Base-by-base conservation (phyloP, 2,113 vertebrate species). In the Tiliqua scincoides region DNA sequence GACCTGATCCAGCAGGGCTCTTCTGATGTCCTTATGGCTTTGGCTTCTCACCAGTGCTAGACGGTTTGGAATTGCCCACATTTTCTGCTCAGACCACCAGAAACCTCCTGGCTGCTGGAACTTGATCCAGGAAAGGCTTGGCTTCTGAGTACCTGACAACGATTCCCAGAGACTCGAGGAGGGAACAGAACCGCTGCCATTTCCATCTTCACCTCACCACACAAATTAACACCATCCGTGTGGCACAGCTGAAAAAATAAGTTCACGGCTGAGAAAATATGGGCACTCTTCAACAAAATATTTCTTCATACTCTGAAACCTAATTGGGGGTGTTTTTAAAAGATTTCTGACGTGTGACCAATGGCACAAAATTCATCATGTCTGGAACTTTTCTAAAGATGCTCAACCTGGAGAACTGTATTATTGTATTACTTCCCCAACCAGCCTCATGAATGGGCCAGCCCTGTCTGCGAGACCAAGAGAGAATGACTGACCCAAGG, bases 361-460 rank as follows among this genome's bases (percentile, higher is more conserved):
- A 81, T 78, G 72, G 88, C 85, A 89, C 78, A 77, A 91, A 92
- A 91, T 84, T 79, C 80, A 88, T 90, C 71, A 83, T 91, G 85
- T 91, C 87, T 86, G 85, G 87, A 77, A 65, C 84, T 27, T 91
- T 88, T 91, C 85, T 92, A 92, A 83, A n/a, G 0, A 87, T 80
- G 79, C 83, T 85, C 61, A 25, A 48, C 83, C 82, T 85, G n/a
- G 76, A 76, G 25, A 76, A 76, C 76, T 91, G 43, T 77, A 11
- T 37, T 27, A 7, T 12, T 57, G 2, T 57, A 57, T 57, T 17
- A 15, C 54, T 8, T 8, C 43, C 43, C n/a, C n/a, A n/a, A n/a
- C n/a, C n/a, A n/a, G n/a, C n/a, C n/a, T n/a, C n/a, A n/a, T n/a
- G n/a, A n/a, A n/a, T n/a, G n/a, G n/a, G n/a, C n/a, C n/a, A n/a